Base-by-base conservation (phyloP, 1,140 invertebrate genomes). In the Caenorhabditis brenneri region DNA sequence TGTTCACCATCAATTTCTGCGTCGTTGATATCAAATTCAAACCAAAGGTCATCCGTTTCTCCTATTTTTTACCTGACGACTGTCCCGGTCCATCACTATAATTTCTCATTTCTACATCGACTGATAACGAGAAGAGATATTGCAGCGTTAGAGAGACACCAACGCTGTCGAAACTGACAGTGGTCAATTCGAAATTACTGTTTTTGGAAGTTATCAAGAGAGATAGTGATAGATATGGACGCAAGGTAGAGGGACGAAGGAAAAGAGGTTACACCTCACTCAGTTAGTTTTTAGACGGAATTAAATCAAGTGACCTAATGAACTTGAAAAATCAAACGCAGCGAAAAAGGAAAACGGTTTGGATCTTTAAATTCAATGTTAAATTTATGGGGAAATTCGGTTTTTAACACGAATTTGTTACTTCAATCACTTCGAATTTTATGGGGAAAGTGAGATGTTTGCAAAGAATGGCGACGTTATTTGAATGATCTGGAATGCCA, bases 11-110 rank as follows among this genome's bases (percentile, higher is more conserved):
- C 33, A 36, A 55, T 81, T 39, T 48, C 53, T 60, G 33, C 27
- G 80, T 39, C 12, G 42, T 81, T 60, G 42, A 65, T 80, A 80
- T 58, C 48, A 58, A 36, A 74, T 74, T 42, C 65, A 42, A 74
- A 74, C 65, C 36, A 74, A 74, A 74, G 65, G 65, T 74, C 65
- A 74, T 74, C 22, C 36, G 29, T 42, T n/a, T 74, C 36, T 74
- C 24, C 58, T 31, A 31, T 65, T 36, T 65, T 65, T 65, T 65
- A 19, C 29, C 29, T 36, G 33, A 36, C 19, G 58, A 65, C 65
- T 16, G 36, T 27, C 36, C 36, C 1, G 36, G 36, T 31, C 36
- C 36, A 74, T 74, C 65, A 74, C 65, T 24, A 74, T 74, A 74
- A 74, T 74, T 46, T 65, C 31, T 65, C 31, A 65, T 36, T 65